A percentile compares a stretch with the other conserved stretches of the same genome.
phyloP scores from a whole-genome alignment of 1,140 invertebrate genomes.

The Conopomorpha cramerella region DNA sequence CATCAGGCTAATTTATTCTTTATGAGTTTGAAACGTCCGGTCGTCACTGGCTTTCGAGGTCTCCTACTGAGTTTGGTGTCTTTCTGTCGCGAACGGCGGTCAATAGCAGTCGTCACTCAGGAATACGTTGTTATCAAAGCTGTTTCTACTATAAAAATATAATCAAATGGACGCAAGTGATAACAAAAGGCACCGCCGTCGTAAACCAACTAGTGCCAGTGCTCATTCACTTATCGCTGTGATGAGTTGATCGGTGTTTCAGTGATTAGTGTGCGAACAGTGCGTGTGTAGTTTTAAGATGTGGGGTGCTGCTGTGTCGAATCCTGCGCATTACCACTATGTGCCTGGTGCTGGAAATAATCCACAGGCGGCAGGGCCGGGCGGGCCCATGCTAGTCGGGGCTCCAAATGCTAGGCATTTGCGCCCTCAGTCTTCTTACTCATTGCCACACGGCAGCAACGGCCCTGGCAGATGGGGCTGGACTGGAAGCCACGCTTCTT shows the following conservation, averaged over 20 bases:
- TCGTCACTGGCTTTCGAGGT: constrained; percentile 44
- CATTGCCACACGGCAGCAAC: constrained; percentile 40
- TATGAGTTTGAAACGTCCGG: constrained; percentile 46
- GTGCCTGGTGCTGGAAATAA: constrained; percentile 18
- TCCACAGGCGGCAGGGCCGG: constrained; percentile 7
- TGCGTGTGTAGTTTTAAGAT: constrained; percentile 29
- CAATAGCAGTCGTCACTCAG: constrained; percentile 32
- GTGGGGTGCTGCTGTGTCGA: constrained; percentile 55
- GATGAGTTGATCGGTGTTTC: constrained; percentile 40
- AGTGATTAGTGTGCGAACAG: constrained; percentile 16
- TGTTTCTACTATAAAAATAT: constrained; percentile 4
- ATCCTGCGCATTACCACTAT: constrained; percentile 32
- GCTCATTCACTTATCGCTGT: constrained; percentile 23
- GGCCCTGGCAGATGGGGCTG: constrained; percentile 43
- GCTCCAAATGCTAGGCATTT: constrained; percentile 26
- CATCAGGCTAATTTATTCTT: constrained; percentile 50
- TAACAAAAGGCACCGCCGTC: constrained; percentile 29
- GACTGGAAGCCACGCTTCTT: constrained; percentile 43
- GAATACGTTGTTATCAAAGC: too few species aligned
- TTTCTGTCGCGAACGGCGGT: constrained; percentile 41
- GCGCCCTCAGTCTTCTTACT: constrained; percentile 46
- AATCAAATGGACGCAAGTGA: constrained; percentile 15
- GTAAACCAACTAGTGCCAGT: constrained; percentile 26
- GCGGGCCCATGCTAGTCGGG: constrained; percentile 8
- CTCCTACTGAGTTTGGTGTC: constrained; percentile 35